Base-by-base conservation (phyloP, 2,888 invertebrate species). In the Pheosia gnoma region DNA sequence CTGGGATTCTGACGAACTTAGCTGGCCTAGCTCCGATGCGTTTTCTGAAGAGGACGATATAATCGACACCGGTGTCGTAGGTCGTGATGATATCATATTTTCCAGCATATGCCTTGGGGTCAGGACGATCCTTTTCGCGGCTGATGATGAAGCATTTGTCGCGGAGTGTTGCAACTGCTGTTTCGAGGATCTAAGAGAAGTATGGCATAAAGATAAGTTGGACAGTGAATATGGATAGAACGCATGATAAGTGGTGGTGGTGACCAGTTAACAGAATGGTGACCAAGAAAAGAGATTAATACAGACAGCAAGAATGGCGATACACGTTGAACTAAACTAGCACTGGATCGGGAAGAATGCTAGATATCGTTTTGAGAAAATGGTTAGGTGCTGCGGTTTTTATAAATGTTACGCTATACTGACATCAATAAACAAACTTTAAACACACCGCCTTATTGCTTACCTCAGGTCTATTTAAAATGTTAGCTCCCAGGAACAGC, bases 121-220 rank as follows among this genome's bases (percentile, higher is more conserved):
- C 89, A 0, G 94, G 91, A 52, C 90, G 89, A 7, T 87, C 81
- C 47, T 86, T 90, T 80, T 96, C 96, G 39, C 96, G 90, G 45
- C 95, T 93, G 57, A 96, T 82, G 3, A 96, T 74, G 78, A 95
- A 96, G 59, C 95, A 95, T 72, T 94, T 94, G 10, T 95, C 95
- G 11, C 91, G 89, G 0, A 96, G 85, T 0, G 94, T 91, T 1
- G 87, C 84, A 4, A 89, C 70, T 0, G 94, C 94, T 81, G 89
- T 87, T 61, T 89, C 83, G 0, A 95, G 84, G 0, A 93, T 73
- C 94, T 94, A 69, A 63, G 59, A 59, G 25, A 59, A 4, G 60
- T 45, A 36, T 51, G 41, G 59, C 37, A 9, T 54, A 5, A n/a
- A n/a, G 5, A 47, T 47, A 4, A 11, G 11, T n/a, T 47, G 0